These are phyloP conservation scores for Parazoanthus atlanticus DNA, from an alignment of 92 coral and sea anemone genomes.

Conservation along the genomic window DNA sequence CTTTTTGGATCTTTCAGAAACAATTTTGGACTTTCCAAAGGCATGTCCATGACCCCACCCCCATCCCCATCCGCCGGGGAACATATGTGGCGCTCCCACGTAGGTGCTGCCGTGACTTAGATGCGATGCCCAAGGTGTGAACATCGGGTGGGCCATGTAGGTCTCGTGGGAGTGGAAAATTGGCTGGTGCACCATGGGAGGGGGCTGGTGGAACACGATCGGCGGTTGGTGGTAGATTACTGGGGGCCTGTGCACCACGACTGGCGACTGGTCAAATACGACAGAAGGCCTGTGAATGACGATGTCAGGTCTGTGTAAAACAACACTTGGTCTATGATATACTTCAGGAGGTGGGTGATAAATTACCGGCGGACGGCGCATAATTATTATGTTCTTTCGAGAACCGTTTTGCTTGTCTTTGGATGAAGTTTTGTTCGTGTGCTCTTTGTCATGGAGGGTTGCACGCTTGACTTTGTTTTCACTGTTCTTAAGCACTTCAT, in stretches of 20 bases:
- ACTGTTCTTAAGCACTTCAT: slow-evolving; percentile 6
- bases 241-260: slow-evolving; percentile 84
- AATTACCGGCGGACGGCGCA: slow-evolving; percentile 93
- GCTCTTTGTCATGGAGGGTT: slow-evolving; percentile 15
- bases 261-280: slow-evolving; percentile 85
- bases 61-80: slow-evolving; percentile 69
- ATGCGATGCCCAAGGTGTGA: slow-evolving; percentile 69
- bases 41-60: slow-evolving; percentile 71
- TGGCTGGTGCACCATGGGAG: slow-evolving; percentile 92
- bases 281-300: slow-evolving; percentile 93
- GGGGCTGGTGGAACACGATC: slow-evolving; percentile 87
- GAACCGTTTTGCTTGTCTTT: slow-evolving; percentile 50
- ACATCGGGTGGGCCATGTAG: slow-evolving; percentile 80
- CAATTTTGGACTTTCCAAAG: slow-evolving; percentile 82
- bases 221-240: slow-evolving; percentile 90
- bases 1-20: slow-evolving; percentile 1
- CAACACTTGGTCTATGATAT: slow-evolving; percentile 85
- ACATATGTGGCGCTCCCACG: slow-evolving; percentile 79
- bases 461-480: slow-evolving; percentile 27
- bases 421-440: slow-evolving; percentile 1
- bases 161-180: slow-evolving; percentile 82
- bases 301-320: slow-evolving; percentile 87
- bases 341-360: slow-evolving; percentile 97
- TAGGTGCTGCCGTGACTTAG: slow-evolving; percentile 69
- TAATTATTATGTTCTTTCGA: slow-evolving; percentile 82